phyloP scores from a whole-genome alignment of 2,888 invertebrate genomes.

The Ganaspis brasiliensis region DNA sequence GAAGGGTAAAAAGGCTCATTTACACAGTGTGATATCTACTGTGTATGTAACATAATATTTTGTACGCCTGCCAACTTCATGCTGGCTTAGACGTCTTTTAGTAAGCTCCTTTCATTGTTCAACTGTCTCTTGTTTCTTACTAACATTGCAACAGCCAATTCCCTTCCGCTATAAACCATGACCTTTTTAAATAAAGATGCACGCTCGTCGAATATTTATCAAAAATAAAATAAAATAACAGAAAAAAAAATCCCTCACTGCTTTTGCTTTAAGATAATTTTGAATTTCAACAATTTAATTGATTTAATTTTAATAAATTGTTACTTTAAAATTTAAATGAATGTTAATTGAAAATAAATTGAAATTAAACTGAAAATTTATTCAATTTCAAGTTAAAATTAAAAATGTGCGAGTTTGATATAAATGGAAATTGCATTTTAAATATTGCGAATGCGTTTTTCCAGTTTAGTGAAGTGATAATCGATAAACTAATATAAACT shows the following conservation, averaged over 20 bases:
- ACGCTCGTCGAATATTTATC: not conserved
- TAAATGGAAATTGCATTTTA: too few relatives aligned
- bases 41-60: not conserved
- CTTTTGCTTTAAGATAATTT: too few relatives aligned
- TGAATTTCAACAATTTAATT: too few relatives aligned
- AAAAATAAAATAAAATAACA: not conserved
- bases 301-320: too few relatives aligned
- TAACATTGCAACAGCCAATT: not conserved
- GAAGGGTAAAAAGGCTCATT: not conserved
- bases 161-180: not conserved
- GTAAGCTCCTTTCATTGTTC: not conserved
- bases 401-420: too few relatives aligned
- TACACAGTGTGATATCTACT: not conserved
- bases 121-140: slow-evolving; percentile 18
- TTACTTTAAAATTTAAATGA: too few relatives aligned
- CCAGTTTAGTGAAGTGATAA: not conserved
- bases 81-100: slow-evolving; percentile 8
- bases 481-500: slow-evolving; percentile 1
- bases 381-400: too few relatives aligned
- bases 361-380: too few relatives aligned
- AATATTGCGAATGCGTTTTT: not conserved
- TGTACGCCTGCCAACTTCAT: not conserved
- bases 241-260: too few relatives aligned
- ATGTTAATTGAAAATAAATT: too few relatives aligned
- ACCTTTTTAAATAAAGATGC: not conserved